phyloP scores from a whole-genome alignment of 1,140 invertebrate species.

The Phenacoccus solenopsis region DNA sequence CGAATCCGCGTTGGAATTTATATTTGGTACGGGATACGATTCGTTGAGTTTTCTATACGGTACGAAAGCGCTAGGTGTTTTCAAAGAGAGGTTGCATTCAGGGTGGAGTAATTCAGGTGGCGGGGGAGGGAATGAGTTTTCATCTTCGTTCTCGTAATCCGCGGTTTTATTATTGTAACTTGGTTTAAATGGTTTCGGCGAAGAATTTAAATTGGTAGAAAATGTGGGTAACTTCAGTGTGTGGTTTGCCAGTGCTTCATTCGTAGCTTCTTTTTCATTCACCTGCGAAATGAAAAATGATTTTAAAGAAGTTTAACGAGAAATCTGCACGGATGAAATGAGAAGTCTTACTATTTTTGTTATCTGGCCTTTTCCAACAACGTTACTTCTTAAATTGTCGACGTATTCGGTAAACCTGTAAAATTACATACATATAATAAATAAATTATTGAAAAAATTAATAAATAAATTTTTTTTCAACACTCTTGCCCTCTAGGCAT shows the following conservation, averaged over 20 bases:
- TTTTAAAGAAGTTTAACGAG: background rate
- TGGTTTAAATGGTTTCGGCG: constrained; percentile 24
- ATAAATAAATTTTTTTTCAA: too few species aligned
- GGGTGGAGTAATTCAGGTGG: constrained; percentile 22
- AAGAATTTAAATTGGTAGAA: constrained; percentile 23
- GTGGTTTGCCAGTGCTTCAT: background rate
- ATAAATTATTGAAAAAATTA: background rate
- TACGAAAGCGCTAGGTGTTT: constrained; percentile 22
- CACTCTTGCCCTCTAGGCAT: too few species aligned
- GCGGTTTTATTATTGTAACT: background rate
- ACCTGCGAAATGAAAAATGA: background rate
- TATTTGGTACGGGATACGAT: background rate
- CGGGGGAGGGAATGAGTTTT: constrained; percentile 22
- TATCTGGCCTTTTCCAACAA: constrained; percentile 39
- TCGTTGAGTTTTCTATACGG: background rate
- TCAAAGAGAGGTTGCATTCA: constrained; percentile 10
- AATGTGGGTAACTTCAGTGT: constrained; percentile 12
- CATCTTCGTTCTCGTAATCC: background rate
- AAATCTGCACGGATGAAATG: background rate
- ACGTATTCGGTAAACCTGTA: constrained; percentile 33
- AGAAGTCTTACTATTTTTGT: constrained; percentile 29
- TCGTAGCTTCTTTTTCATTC: background rate
- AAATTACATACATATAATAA: background rate
- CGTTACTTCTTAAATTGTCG: constrained; percentile 40
- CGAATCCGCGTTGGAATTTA: background rate